Base-by-base conservation (phyloP, 2,113 vertebrate species). In the Carassius auratus region DNA sequence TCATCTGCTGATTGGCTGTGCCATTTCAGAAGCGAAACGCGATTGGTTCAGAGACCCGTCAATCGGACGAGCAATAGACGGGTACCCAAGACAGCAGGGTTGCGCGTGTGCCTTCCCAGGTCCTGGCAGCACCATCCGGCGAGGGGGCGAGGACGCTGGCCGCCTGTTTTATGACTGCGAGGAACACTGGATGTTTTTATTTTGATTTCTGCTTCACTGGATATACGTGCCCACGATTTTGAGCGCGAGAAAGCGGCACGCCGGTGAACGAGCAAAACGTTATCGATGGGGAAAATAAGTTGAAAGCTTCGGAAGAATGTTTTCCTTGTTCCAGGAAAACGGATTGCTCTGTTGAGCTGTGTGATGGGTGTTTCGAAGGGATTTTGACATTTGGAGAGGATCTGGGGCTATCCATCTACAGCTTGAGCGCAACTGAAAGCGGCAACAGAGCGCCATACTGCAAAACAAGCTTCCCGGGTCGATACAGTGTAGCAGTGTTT, bases 231-330 rank as follows among this genome's bases (percentile, higher is more conserved):
- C 17, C 42, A 1, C 52, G 85, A 76, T 50, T 79, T 23, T 8
- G 33, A 76, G 4, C 82, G 55, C 81, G 69, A 86, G 64, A 30
- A n/a, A 15, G 73, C 77, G 48, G 42, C 64, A 48, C 55, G 61
- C 74, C 48, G 15, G 50, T 85, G 42, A 85, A 77, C 50, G 26
- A 82, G 84, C 76, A 82, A 75, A 42, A 33, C 52, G 38, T 55
- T 86, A 80, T 90, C 87, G 89, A 92, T 92, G 92, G 92, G 87
- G 90, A 88, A 88, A 89, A 90, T 68, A 93, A 93, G 91, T 92
- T 91, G 88, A 84, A 77, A 86, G 6, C 80, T 86, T 85, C 75
- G 85, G 86, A 86, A 89, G 87, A 88, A 87, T 87, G 79, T 88
- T 89, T 88, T 80, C 59, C 83, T 86, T 52, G 59, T 90, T 87